Conservation (phyloP, 2,888 invertebrate species). For the Cacoxenus indagator region DNA sequence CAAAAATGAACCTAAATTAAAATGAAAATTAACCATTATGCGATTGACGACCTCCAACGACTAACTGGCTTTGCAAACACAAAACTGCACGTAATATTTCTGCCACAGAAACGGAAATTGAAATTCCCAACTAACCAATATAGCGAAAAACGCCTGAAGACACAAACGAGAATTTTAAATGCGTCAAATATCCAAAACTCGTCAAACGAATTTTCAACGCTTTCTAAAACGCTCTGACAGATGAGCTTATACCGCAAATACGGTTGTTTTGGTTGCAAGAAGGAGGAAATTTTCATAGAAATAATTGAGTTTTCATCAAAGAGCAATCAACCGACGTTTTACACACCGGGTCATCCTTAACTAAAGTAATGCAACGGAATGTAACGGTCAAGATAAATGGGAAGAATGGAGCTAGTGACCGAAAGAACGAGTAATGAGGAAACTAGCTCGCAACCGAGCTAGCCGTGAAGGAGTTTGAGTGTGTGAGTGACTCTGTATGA, state of each 20-base stretch:
- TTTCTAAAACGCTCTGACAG: conserved; percentile 23
- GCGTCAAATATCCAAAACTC: neutral
- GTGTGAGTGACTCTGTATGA: too few relatives aligned
- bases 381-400: neutral
- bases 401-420: neutral
- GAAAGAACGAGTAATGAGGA: neutral
- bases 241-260: conserved; percentile 15
- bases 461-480: too few relatives aligned
- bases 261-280: conserved; percentile 5
- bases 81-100: neutral
- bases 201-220: conserved; percentile 8
- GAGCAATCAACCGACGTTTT: conserved; percentile 62
- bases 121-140: neutral
- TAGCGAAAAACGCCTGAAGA: conserved; percentile 15
- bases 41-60: neutral
- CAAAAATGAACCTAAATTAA: neutral
- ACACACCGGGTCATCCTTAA: conserved; percentile 62
- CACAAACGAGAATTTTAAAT: neutral
- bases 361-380: conserved; percentile 39
- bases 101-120: neutral
- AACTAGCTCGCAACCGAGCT: too few relatives aligned
- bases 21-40: neutral
- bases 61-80: conserved; percentile 3
- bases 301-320: conserved; percentile 65
- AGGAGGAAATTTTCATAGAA: conserved; percentile 14